Conservation (phyloP, 2,113 vertebrate genomes). For the Oreocharis arfaki region DNA sequence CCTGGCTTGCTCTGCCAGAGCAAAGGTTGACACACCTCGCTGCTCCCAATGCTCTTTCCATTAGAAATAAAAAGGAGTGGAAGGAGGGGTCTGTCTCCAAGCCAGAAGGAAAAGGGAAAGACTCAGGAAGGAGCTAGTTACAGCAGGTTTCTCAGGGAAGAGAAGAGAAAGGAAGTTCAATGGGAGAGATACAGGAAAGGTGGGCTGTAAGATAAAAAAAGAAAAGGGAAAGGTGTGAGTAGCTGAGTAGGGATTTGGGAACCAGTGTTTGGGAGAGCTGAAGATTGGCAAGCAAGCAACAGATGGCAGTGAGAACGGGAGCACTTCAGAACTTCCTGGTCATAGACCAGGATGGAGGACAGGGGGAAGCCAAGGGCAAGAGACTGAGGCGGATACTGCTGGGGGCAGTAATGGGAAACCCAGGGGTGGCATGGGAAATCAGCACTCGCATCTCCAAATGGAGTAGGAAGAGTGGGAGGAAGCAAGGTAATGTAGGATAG, state of each 20-base stretch:
- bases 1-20: not conserved
- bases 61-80: not conserved
- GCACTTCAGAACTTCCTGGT: not conserved
- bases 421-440: not conserved
- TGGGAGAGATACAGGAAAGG: not conserved
- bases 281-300: not conserved
- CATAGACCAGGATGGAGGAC: not conserved
- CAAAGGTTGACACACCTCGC: not conserved
- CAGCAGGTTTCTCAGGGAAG: not conserved
- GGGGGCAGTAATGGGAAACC: not conserved
- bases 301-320: not conserved
- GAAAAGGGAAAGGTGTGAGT: not conserved
- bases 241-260: not conserved
- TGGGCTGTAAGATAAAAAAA: not conserved
- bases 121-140: not conserved
- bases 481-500: not conserved
- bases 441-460: not conserved
- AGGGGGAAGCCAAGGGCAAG: not conserved
- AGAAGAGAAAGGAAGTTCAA: not conserved
- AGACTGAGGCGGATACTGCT: not conserved
- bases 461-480: not conserved
- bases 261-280: accelerated
- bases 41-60: not conserved
- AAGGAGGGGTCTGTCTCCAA: not conserved
- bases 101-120: not conserved